These are phyloP conservation scores for Orthonyx spaldingii DNA, from an alignment of 2,113 vertebrate genomes.

Conservation along the genomic window DNA sequence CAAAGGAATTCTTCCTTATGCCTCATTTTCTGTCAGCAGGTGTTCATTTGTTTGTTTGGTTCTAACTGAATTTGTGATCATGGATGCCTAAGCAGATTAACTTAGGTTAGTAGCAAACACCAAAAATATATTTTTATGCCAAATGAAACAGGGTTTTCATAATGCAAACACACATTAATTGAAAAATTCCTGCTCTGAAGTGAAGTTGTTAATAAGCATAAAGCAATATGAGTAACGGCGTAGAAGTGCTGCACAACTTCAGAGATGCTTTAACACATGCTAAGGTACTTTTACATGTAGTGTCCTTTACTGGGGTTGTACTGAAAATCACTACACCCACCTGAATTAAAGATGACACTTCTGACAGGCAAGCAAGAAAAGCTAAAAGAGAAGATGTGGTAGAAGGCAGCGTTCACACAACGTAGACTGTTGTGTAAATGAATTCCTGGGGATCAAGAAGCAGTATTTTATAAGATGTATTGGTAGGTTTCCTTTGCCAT, in stretches of 20 bases:
- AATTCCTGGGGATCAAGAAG: background rate
- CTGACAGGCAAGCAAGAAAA: background rate
- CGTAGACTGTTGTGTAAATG: background rate
- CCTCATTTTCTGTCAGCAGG: background rate
- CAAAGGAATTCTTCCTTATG: background rate
- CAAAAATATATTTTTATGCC: background rate
- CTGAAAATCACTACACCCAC: background rate
- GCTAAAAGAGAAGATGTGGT: background rate
- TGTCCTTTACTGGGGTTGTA: background rate
- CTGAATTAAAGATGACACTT: background rate
- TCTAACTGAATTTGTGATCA: background rate
- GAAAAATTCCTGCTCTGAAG: background rate
- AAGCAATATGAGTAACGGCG: background rate
- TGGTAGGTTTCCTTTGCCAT: background rate
- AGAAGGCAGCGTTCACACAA: background rate
- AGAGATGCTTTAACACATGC: background rate
- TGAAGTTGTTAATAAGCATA: background rate
- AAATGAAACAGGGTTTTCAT: background rate
- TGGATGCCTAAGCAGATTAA: background rate
- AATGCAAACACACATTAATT: background rate
- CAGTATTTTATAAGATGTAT: background rate
- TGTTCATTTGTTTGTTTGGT: background rate
- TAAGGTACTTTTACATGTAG: background rate
- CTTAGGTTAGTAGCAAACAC: background rate
- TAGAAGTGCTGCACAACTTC: background rate